These are phyloP conservation scores for Syngnathus typhle DNA, from an alignment of 2,113 vertebrate species.

Conservation along the genomic window DNA sequence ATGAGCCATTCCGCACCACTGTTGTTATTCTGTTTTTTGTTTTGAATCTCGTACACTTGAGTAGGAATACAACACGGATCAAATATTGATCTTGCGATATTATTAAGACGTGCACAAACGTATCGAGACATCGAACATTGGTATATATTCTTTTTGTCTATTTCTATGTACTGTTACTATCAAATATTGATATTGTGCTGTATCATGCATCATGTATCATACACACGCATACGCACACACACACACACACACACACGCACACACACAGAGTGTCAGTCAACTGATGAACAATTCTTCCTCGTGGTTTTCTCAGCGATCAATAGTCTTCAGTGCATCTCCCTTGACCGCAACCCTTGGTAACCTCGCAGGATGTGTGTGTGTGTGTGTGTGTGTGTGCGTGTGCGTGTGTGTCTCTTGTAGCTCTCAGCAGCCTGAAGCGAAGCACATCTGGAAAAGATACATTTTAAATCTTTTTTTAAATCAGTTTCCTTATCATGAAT, in stretches of 20 bases:
- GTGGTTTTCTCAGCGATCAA: slow-evolving; percentile 57
- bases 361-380: slow-evolving; percentile 33
- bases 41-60: no score
- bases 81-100: not conserved
- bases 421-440: no score
- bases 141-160: no score
- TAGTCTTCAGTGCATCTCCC: slow-evolving; percentile 64
- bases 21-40: not conserved
- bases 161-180: no score
- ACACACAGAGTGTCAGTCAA: not conserved
- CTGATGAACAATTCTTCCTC: no score
- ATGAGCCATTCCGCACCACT: not conserved
- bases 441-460: not conserved
- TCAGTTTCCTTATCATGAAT: no score
- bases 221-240: not conserved
- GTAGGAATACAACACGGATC: not conserved
- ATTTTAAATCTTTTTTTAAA: no score
- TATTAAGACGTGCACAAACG: not conserved
- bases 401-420: slow-evolving; percentile 15
- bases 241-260: not conserved
- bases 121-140: no score
- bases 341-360: slow-evolving; percentile 50
- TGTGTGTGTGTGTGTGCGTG: slow-evolving; percentile 22
- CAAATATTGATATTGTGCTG: no score
- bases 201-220: no score